Conservation (phyloP, 1,140 invertebrate species). For the Tenebrio molitor region DNA sequence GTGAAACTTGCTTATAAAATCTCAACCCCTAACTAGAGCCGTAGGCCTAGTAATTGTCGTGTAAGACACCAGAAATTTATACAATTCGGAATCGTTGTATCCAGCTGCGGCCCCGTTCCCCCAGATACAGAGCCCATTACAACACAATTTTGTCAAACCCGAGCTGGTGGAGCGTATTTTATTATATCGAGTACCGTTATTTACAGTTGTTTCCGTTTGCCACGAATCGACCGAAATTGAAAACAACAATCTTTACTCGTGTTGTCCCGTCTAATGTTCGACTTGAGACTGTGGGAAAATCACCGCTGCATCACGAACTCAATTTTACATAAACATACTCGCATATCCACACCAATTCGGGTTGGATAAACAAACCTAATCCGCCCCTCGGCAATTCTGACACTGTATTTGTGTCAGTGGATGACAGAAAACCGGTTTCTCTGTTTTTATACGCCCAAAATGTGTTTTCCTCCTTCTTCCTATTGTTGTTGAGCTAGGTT, state of each 20-base stretch:
- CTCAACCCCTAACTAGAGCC: too few species aligned
- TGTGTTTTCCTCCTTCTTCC: slow-evolving; percentile 2
- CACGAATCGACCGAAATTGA: background rate
- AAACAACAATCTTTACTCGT: background rate
- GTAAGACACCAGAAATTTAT: slow-evolving; percentile 10
- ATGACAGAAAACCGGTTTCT: slow-evolving; percentile 15
- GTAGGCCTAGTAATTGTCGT: too few species aligned
- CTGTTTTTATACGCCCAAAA: background rate
- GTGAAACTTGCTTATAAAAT: too few species aligned
- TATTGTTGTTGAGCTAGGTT: background rate
- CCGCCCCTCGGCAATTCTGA: slow-evolving; percentile 19
- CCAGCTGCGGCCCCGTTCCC: background rate
- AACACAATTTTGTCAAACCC: slow-evolving; percentile 1
- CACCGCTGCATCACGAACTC: slow-evolving; percentile 3
- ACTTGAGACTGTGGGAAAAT: background rate
- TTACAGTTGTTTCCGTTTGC: background rate
- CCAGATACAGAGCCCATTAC: slow-evolving; percentile 2
- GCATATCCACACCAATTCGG: slow-evolving; percentile 11
- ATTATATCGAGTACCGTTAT: slow-evolving; percentile 4
- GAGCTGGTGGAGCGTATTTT: slow-evolving; percentile 2
- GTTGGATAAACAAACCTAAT: slow-evolving; percentile 16
- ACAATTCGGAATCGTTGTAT: background rate
- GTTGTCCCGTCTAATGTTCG: background rate
- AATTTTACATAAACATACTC: slow-evolving; percentile 23
- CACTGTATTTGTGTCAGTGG: slow-evolving; percentile 24